Conservation (phyloP, 1,140 invertebrate species). For the Zaprionus nigranus region DNA sequence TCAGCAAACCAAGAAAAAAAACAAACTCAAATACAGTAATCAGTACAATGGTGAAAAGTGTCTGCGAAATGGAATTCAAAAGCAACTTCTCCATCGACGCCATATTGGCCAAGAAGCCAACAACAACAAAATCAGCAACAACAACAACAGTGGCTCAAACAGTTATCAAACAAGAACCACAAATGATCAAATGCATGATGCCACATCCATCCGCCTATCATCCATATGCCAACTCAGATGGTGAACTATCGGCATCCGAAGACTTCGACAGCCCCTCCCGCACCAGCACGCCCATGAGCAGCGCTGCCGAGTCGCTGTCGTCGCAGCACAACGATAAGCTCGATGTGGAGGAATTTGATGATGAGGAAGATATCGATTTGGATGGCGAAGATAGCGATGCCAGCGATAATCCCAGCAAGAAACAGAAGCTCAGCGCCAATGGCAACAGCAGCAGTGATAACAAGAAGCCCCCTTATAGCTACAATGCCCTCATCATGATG, state of each 20-base stretch:
- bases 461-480: slow-evolving; percentile 98
- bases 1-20: slow-evolving; percentile 7
- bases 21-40: slow-evolving; percentile 14
- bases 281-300: slow-evolving; percentile 82
- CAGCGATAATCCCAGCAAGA: slow-evolving; percentile 70
- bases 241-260: slow-evolving; percentile 72
- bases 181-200: not conserved
- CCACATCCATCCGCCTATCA: slow-evolving; percentile 51
- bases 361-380: slow-evolving; percentile 69
- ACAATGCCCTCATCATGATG: slow-evolving; percentile 99
- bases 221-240: slow-evolving; percentile 81
- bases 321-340: slow-evolving; percentile 73
- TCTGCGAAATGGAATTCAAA: slow-evolving; percentile 81
- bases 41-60: slow-evolving; percentile 73
- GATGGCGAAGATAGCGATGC: slow-evolving; percentile 71
- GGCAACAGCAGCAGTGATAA: slow-evolving; percentile 86
- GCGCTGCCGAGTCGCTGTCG: slow-evolving; percentile 67
- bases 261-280: slow-evolving; percentile 77
- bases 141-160: slow-evolving; percentile 3
- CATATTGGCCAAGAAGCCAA: slow-evolving; percentile 86
- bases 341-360: slow-evolving; percentile 74
- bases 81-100: slow-evolving; percentile 91
- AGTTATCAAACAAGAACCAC: slow-evolving; percentile 60
- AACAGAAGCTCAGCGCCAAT: slow-evolving; percentile 64
- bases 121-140: slow-evolving; percentile 29